Percentiles rank a stretch among this genome's conserved stretches.
These are phyloP conservation scores for Manis javanica DNA, from an alignment of 2,797 vertebrate species.

Conservation along the genomic window DNA sequence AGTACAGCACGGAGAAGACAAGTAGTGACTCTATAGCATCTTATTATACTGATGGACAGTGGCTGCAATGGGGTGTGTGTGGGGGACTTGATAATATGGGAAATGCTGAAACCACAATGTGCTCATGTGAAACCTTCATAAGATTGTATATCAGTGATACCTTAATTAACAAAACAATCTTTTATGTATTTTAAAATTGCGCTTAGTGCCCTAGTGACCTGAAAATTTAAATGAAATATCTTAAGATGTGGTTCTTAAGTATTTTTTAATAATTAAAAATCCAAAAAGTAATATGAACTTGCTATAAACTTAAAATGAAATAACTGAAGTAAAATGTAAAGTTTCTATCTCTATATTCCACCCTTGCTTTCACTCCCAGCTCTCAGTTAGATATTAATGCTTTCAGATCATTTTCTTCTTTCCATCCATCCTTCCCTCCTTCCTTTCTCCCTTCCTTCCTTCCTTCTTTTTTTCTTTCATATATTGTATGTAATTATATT, in stretches of 20 bases:
- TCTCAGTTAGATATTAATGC: neutral
- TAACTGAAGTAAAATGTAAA: slow-evolving; percentile 36
- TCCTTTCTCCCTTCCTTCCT: neutral
- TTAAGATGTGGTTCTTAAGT: slow-evolving; percentile 51
- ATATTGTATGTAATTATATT: neutral
- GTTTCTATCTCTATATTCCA: neutral
- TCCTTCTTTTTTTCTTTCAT: neutral
- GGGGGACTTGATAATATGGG: too few species aligned
- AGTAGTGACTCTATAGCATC: too few species aligned
- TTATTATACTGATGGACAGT: too few species aligned
- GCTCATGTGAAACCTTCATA: too few species aligned
- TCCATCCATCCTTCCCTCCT: neutral
- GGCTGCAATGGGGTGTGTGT: too few species aligned
- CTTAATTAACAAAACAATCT: neutral
- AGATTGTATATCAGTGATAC: too few species aligned
- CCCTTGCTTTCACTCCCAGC: neutral
- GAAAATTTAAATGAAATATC: slow-evolving; percentile 57
- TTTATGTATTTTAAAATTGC: slow-evolving; percentile 4
- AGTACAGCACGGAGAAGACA: too few species aligned
- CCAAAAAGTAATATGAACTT: slow-evolving; percentile 41
- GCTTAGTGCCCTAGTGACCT: slow-evolving; percentile 49
- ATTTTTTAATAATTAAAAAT: slow-evolving; percentile 28
- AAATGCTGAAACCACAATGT: too few species aligned
- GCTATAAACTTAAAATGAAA: neutral
- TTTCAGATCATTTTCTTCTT: neutral